Evolutionary conservation across 2,797 vertebrate species (phyloP), one percentile per base, ranked within the genome.

Genomic region (Alfaro cultratus): DNA sequence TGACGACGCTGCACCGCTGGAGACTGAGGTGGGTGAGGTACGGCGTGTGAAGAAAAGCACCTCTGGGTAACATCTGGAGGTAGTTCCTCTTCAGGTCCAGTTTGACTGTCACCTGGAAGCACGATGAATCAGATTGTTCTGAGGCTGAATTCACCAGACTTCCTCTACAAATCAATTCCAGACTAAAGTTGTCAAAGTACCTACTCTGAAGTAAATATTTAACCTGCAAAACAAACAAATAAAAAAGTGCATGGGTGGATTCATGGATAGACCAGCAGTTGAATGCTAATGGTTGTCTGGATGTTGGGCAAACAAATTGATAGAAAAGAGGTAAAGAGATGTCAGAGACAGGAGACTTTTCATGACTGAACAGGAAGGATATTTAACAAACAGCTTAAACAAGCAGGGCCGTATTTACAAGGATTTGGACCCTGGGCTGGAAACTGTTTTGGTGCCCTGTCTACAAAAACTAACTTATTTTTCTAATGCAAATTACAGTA

Each of bases 1-100:
- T 92, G 57, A 95, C 87, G 79, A 98, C 93, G 74, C 95, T 94
- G 85, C 97, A 97, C 84, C 73, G 93, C 93, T 96, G 96, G 89
- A 99, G 93, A 87, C 95, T 96, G 88, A 99, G 94, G 53, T 97
- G 97, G 0, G 96, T 98, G 82, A 99, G 96, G 86, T 97, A 94
- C 0, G 96, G 97, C 0, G 95, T 96, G 77, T 85, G 83, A 6
- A 83, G 82, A 86, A 99, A 98, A 1, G 95, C 92, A 5, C 95
- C 94, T 0, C 85, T 86, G 0, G 92, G 84, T 34, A 99, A 83
- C 29, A 86, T 84, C 1, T 82, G 93, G 34, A 99, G 89, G 85
- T 91, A 80, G 88, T 98, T 99, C 76, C 94, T 95, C 72, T 80
- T 95, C 80, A 99, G 93, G 83, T 98, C 96, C 57, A 99, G 88